A percentile compares a stretch with the other conserved stretches of the same genome.
Evolutionary conservation across 1,140 invertebrate genomes (phyloP).

Genomic region (Spodoptera litura): DNA sequence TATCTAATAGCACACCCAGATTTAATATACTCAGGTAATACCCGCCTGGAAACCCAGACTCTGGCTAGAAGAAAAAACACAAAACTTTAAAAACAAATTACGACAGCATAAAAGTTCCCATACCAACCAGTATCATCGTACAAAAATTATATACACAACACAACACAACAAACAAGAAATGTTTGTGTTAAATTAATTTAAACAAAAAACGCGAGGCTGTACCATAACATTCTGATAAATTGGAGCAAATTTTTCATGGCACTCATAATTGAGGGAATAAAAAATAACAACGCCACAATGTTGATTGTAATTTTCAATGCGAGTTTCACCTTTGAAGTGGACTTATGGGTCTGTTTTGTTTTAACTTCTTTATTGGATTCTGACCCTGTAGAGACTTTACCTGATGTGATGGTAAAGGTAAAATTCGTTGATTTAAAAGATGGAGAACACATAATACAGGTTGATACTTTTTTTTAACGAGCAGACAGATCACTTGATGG

Average conservation of each 20-base stretch:
- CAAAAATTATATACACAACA: background rate
- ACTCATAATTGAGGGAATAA: constrained; percentile 27
- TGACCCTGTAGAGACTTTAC: no score
- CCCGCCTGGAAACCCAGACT: no score
- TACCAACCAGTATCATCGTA: background rate
- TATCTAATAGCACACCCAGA: no score
- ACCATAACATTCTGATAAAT: constrained; percentile 24
- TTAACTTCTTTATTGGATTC: background rate
- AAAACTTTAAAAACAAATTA: no score
- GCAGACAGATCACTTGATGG: no score
- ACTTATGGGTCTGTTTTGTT: constrained; percentile 9
- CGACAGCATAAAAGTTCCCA: background rate
- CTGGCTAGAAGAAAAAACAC: no score
- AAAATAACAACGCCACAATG: constrained; percentile 22
- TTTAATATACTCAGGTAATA: no score
- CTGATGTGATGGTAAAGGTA: no score
- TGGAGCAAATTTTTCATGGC: constrained; percentile 35
- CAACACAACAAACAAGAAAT: background rate
- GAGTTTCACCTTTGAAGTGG: constrained; percentile 27
- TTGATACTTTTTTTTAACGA: no score
- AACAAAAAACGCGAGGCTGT: constrained; percentile 17
- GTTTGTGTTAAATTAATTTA: constrained; percentile 30
- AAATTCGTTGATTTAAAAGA: no score
- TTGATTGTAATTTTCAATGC: constrained; percentile 39
- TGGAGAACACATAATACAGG: no score